phyloP scores from a whole-genome alignment of 2,888 invertebrate genomes.

The Noctuana brunneofusca region DNA sequence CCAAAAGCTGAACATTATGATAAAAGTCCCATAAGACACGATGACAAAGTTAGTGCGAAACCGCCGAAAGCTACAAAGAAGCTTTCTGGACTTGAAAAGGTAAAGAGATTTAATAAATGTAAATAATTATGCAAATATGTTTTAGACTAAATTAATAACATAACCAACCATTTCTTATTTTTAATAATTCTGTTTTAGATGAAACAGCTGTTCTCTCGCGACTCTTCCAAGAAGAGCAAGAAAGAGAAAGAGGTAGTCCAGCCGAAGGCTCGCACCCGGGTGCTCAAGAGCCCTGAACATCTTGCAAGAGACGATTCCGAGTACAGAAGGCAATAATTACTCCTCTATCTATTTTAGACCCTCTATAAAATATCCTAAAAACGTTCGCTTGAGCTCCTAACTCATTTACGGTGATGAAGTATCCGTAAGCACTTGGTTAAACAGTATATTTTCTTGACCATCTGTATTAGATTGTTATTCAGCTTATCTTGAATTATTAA shows the following conservation, averaged over 20 bases:
- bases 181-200: conserved; percentile 64
- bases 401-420: too few species aligned
- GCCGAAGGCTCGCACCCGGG: conserved; percentile 80
- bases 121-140: too few species aligned
- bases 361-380: too few species aligned
- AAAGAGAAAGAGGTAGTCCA: conserved; percentile 83
- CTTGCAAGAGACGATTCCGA: conserved; percentile 75
- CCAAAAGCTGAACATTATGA: conserved; percentile 84
- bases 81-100: conserved; percentile 88
- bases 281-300: conserved; percentile 82
- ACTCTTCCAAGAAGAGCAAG: conserved; percentile 86
- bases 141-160: too few species aligned
- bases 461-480: too few species aligned
- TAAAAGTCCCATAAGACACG: conserved; percentile 74
- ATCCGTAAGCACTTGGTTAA: too few species aligned
- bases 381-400: too few species aligned
- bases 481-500: too few species aligned
- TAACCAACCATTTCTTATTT: too few species aligned
- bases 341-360: too few species aligned
- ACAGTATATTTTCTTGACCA: too few species aligned
- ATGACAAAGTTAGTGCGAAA: conserved; percentile 79
- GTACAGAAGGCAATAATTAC: conserved; percentile 62
- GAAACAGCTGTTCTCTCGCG: conserved; percentile 89
- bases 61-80: conserved; percentile 86
- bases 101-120: conserved; percentile 59